phyloP scores from a whole-genome alignment of 2,888 invertebrate species.

The Megastigmus dorsalis region DNA sequence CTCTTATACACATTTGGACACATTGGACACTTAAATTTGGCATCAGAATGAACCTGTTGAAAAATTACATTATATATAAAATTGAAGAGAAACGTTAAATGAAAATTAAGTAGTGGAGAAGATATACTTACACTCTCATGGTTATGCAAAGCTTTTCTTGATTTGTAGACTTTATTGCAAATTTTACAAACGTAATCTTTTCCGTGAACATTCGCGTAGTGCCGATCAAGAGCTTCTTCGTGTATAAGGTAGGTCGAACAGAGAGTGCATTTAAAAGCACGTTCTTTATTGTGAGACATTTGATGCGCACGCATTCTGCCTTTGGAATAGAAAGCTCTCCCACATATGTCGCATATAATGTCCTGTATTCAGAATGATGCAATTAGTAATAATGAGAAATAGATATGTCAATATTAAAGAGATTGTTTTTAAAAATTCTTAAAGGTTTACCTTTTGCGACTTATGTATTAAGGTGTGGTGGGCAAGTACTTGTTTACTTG shows the following conservation, averaged over 20 bases:
- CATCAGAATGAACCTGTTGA: conserved; percentile 64
- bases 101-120: neutral
- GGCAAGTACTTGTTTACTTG: conserved; percentile 64
- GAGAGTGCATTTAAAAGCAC: conserved; percentile 62
- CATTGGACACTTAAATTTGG: conserved; percentile 63
- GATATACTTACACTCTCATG: conserved; percentile 66
- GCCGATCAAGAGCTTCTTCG: conserved; percentile 60
- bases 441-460: conserved; percentile 61
- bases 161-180: conserved; percentile 63
- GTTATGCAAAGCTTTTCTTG: conserved; percentile 65
- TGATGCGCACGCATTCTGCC: conserved; percentile 65
- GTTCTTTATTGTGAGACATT: conserved; percentile 65
- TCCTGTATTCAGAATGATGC: conserved; percentile 58
- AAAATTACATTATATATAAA: conserved; percentile 1
- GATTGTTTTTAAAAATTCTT: neutral
- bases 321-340: conserved; percentile 64
- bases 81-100: neutral
- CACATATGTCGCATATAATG: conserved; percentile 63
- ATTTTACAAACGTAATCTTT: conserved; percentile 63
- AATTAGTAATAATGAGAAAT: neutral
- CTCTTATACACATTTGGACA: conserved; percentile 67
- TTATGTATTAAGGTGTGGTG: conserved; percentile 66
- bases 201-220: conserved; percentile 62
- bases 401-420: neutral
- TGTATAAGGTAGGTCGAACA: conserved; percentile 66